Percentiles rank a stretch among this genome's conserved stretches.
These are phyloP conservation scores for Origma solitaria DNA, from an alignment of 2,113 vertebrate species.

Conservation along the genomic window DNA sequence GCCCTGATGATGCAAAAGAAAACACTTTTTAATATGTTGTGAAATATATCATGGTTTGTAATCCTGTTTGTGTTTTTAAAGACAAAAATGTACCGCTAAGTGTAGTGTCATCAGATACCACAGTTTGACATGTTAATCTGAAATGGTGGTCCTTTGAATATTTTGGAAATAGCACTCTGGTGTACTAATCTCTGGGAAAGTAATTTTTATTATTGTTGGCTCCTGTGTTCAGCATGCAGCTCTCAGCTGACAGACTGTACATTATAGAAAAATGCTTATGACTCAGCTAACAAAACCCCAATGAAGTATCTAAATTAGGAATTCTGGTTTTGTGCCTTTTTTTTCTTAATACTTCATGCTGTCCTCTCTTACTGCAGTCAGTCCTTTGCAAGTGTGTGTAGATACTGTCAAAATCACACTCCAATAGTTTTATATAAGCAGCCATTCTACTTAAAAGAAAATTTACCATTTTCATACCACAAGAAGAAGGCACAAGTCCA, in stretches of 20 bases:
- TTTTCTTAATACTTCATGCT: neutral
- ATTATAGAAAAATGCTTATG: constrained; percentile 20
- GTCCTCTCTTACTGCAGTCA: neutral
- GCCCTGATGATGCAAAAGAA: neutral
- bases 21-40: neutral
- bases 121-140: neutral
- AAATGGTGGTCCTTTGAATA: neutral
- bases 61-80: neutral
- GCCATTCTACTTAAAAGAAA: constrained; percentile 24
- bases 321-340: neutral
- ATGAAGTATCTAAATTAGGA: neutral
- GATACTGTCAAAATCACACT: neutral
- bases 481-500: neutral
- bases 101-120: neutral
- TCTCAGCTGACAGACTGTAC: neutral
- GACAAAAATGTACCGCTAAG: neutral
- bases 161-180: neutral
- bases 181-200: constrained; percentile 20
- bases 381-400: neutral
- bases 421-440: neutral
- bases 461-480: constrained; percentile 8
- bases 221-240: neutral
- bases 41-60: neutral
- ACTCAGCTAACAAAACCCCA: constrained; percentile 25
- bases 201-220: constrained; percentile 34